Conservation (phyloP, 2,888 invertebrate genomes). For the Urechis unicinctus region DNA sequence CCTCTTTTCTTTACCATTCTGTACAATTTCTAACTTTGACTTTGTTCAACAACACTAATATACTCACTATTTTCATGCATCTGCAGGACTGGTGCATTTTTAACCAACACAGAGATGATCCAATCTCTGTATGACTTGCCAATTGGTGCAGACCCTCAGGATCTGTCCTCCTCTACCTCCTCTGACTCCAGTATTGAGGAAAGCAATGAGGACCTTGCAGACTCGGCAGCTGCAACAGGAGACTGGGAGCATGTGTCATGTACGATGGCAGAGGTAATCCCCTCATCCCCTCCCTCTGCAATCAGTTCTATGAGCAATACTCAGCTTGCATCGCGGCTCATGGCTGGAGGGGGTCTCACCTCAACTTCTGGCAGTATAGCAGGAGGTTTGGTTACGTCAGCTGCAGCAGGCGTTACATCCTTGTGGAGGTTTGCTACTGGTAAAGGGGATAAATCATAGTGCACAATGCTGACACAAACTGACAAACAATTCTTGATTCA, state of each 20-base stretch:
- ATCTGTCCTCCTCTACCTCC: no score
- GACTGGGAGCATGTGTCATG: slow-evolving; percentile 69
- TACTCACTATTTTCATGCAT: no score
- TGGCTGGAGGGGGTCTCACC: no score
- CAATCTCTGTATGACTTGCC: no score
- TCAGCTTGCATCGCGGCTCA: no score
- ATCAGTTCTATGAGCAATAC: no score
- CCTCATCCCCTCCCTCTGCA: no score
- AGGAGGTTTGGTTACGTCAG: slow-evolving; percentile 70
- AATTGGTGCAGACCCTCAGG: no score
- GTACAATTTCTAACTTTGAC: not conserved
- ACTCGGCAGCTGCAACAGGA: slow-evolving; percentile 56
- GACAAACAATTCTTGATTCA: no score
- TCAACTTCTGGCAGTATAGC: slow-evolving; percentile 56
- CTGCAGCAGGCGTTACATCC: slow-evolving; percentile 74
- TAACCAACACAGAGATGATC: slow-evolving; percentile 57
- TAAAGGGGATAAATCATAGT: not conserved
- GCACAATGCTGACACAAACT: no score
- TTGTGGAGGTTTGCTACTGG: slow-evolving; percentile 56
- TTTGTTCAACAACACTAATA: no score
- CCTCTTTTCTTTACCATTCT: not conserved
- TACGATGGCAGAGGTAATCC: slow-evolving; percentile 28
- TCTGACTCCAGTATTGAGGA: no score
- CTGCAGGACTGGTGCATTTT: slow-evolving; percentile 29
- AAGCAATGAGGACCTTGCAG: slow-evolving; percentile 51